Conservation (phyloP, 2,113 vertebrate species). For the Amblyornis subalaris region DNA sequence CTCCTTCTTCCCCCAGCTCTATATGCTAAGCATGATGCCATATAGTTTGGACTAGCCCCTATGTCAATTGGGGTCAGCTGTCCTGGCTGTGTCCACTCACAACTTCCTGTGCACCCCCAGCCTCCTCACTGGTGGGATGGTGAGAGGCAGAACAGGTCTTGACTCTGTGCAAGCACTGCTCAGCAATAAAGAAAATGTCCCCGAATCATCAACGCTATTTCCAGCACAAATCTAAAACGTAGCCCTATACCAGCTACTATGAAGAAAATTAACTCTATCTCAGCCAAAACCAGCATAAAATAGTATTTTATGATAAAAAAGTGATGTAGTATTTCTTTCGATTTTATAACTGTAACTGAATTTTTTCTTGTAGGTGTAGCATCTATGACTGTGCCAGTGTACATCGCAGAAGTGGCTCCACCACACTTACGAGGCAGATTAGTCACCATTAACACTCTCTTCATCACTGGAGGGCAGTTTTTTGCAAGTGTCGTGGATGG, state of each 20-base stretch:
- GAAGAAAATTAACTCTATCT: not conserved
- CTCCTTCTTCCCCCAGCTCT: not conserved
- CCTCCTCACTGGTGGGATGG: not conserved
- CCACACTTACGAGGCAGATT: constrained; percentile 88
- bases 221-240: not conserved
- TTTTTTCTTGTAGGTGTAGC: constrained; percentile 79
- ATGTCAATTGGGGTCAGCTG: not conserved
- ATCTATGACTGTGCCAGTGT: constrained; percentile 96
- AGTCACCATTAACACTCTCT: constrained; percentile 92
- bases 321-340: not conserved
- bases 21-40: accelerated
- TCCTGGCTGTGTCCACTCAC: not conserved
- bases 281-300: not conserved
- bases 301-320: not conserved
- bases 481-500: constrained; percentile 91
- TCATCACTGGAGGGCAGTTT: constrained; percentile 98
- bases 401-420: constrained; percentile 94
- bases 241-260: not conserved
- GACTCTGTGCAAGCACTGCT: not conserved
- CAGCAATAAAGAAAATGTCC: not conserved
- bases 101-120: not conserved
- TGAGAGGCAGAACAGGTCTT: not conserved
- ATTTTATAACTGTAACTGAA: not conserved
- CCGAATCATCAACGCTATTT: not conserved
- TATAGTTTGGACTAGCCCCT: not conserved